Conservation (phyloP, 2,888 invertebrate genomes). For the Brachypalpus laphriformis region DNA sequence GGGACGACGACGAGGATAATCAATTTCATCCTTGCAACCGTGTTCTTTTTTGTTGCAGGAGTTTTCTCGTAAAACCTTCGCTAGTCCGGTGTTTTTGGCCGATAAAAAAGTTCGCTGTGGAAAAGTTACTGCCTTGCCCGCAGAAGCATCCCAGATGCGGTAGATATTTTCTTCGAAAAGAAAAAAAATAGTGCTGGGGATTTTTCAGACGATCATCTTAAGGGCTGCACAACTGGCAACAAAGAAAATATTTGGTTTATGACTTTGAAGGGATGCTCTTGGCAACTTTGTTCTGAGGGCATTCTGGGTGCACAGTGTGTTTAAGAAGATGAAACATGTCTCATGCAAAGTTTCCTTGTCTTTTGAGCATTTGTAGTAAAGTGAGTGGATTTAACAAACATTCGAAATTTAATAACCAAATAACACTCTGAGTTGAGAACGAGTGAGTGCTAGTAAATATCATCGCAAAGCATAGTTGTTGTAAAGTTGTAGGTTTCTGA, state of each 20-base stretch:
- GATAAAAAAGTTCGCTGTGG: constrained; percentile 4
- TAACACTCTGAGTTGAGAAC: no score
- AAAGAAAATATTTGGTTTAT: constrained; percentile 39
- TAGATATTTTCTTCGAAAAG: not conserved
- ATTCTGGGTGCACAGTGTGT: not conserved
- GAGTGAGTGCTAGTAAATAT: no score
- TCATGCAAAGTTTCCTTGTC: not conserved
- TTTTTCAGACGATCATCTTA: not conserved
- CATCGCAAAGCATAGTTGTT: no score
- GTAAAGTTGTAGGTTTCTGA: no score
- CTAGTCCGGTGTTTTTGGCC: not conserved
- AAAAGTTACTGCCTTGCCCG: constrained; percentile 10
- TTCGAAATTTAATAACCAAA: no score
- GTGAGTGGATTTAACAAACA: no score
- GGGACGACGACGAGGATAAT: constrained; percentile 16
- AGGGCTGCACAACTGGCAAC: constrained; percentile 27
- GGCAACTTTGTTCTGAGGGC: constrained; percentile 22
- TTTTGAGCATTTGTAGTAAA: no score
- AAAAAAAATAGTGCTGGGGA: not conserved
- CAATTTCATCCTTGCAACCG: constrained; percentile 26
- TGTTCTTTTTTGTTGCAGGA: not conserved
- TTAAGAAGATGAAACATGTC: not conserved
- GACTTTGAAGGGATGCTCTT: not conserved
- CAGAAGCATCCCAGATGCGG: constrained; percentile 2
- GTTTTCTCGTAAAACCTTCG: constrained; percentile 4